Conservation (phyloP, 2,888 invertebrate species). For the Stenodera caucasica region DNA sequence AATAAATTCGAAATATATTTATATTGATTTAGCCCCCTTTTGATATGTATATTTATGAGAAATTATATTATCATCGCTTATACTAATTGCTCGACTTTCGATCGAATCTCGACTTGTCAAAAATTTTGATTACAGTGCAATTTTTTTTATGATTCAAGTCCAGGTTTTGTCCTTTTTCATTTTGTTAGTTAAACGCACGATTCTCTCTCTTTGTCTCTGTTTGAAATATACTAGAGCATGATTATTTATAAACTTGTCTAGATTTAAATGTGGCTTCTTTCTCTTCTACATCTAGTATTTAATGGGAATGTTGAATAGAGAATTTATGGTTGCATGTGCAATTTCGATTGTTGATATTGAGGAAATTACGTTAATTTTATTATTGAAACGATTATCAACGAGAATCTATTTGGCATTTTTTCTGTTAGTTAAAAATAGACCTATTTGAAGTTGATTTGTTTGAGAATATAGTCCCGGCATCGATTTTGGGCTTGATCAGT, state of each 20-base stretch:
- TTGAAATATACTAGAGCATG: background rate
- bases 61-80: slow-evolving; percentile 29
- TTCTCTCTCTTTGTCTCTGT: background rate
- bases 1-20: background rate
- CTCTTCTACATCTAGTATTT: background rate
- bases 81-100: slow-evolving; percentile 43
- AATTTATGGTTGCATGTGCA: background rate
- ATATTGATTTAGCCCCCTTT: background rate
- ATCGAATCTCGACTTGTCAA: background rate
- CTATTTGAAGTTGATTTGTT: slow-evolving; percentile 38
- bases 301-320: background rate
- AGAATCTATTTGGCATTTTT: no score
- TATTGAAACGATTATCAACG: no score
- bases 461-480: slow-evolving; percentile 29
- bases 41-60: no score
- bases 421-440: slow-evolving; percentile 34
- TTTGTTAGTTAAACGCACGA: no score
- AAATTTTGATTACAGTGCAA: no score
- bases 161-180: no score
- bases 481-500: slow-evolving; percentile 42
- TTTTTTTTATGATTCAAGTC: no score
- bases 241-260: slow-evolving; percentile 1
- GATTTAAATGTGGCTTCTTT: background rate
- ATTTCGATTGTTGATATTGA: no score
- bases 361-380: no score